Conservation (phyloP, 2,113 vertebrate species). For the Lutjanus erythropterus region DNA sequence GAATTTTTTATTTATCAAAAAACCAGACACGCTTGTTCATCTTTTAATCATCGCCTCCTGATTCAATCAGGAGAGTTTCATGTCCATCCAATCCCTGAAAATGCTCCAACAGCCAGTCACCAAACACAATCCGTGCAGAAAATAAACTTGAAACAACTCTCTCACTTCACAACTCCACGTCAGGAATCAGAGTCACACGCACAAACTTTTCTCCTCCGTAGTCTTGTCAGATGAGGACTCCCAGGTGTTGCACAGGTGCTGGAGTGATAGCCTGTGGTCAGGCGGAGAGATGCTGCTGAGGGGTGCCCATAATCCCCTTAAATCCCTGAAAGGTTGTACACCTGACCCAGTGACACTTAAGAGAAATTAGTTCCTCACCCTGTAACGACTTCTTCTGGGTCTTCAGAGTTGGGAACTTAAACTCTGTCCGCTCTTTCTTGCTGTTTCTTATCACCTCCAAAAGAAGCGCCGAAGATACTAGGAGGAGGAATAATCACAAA, state of each 20-base stretch:
- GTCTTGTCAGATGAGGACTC: background rate
- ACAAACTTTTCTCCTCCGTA: background rate
- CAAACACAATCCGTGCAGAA: background rate
- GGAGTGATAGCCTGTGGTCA: conserved; percentile 54
- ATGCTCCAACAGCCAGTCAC: background rate
- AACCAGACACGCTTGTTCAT: background rate
- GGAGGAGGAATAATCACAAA: conserved; percentile 77
- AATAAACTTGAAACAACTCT: background rate
- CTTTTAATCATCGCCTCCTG: background rate
- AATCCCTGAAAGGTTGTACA: conserved; percentile 74
- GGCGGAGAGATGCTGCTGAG: conserved; percentile 47
- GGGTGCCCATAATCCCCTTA: conserved; percentile 74
- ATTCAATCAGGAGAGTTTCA: background rate
- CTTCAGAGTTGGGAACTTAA: conserved; percentile 61
- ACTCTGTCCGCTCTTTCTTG: conserved; percentile 47
- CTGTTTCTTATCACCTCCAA: conserved; percentile 74
- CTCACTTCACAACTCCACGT: background rate
- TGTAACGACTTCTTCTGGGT: conserved; percentile 65
- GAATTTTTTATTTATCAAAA: background rate
- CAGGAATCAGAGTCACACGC: background rate
- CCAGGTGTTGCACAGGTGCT: background rate
- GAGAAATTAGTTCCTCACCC: conserved; percentile 77
- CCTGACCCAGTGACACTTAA: conserved; percentile 76
- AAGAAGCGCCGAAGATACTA: conserved; percentile 61
- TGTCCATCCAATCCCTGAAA: background rate